These are phyloP conservation scores for Xyrauchen texanus DNA, from an alignment of 2,113 vertebrate species.

Conservation along the genomic window DNA sequence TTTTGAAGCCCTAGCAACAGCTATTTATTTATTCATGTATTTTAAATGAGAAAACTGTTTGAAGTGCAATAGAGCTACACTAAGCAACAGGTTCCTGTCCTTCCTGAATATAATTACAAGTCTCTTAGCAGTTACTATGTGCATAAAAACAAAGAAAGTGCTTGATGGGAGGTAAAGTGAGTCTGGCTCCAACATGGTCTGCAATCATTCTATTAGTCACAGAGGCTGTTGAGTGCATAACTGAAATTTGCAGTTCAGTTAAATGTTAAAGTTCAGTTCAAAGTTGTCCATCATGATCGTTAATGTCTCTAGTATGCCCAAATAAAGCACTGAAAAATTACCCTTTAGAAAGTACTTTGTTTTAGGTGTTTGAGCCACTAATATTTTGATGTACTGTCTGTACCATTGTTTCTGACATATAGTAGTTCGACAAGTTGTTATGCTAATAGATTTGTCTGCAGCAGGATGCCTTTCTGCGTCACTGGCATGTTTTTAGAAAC, in stretches of 20 bases:
- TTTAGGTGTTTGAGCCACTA: constrained; percentile 27
- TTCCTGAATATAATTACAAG: not conserved
- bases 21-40: no score
- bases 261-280: constrained; percentile 18
- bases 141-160: not conserved
- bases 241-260: not conserved
- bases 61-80: constrained; percentile 1
- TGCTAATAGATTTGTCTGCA: constrained; percentile 38
- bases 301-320: constrained; percentile 19
- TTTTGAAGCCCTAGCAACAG: no score
- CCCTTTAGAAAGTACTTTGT: constrained; percentile 26
- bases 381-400: not conserved
- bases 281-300: constrained; percentile 18
- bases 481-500: constrained; percentile 29
- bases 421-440: constrained; percentile 26
- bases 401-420: constrained; percentile 21
- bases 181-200: constrained; percentile 15
- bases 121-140: not conserved
- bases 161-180: constrained; percentile 15
- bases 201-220: constrained; percentile 46
- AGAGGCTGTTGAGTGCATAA: not conserved
- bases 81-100: constrained; percentile 2
- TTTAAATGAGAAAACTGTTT: not conserved
- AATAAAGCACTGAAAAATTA: constrained; percentile 23
- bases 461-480: constrained; percentile 25